phyloP scores from a whole-genome alignment of 2,888 invertebrate genomes.

The Drosophila crucigera region DNA sequence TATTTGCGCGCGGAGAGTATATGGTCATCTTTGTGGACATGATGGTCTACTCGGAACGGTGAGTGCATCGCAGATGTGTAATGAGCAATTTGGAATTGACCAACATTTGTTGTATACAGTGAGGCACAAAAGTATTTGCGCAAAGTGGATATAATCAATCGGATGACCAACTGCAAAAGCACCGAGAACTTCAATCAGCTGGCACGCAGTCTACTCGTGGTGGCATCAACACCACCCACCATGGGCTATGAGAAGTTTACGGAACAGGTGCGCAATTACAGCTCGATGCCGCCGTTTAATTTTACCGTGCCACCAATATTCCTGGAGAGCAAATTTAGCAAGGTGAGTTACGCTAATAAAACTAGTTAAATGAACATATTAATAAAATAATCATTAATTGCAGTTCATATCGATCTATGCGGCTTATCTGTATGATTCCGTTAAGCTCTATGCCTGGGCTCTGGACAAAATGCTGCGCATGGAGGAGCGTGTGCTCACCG shows the following conservation, averaged over 20 bases:
- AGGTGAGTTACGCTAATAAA: conserved; percentile 83
- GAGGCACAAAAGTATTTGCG: conserved; percentile 93
- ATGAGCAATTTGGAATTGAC: background rate
- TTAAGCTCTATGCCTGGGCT: conserved; percentile 95
- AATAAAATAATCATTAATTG: conserved; percentile 74
- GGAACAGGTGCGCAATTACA: conserved; percentile 91
- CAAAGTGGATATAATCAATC: conserved; percentile 87
- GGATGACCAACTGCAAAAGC: conserved; percentile 88
- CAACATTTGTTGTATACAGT: conserved; percentile 70
- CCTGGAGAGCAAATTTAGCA: conserved; percentile 85
- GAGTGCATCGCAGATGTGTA: conserved; percentile 72
- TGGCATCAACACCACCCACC: conserved; percentile 94
- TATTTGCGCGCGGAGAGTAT: conserved; percentile 96
- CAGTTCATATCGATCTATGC: conserved; percentile 96
- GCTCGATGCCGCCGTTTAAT: conserved; percentile 92
- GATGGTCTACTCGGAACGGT: conserved; percentile 92
- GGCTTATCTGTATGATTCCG: conserved; percentile 97
- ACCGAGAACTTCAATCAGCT: conserved; percentile 87
- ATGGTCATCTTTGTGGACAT: conserved; percentile 97
- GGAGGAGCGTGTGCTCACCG: conserved; percentile 87
- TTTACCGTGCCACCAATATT: conserved; percentile 89
- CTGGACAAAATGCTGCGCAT: conserved; percentile 90
- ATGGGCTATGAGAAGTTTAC: conserved; percentile 91
- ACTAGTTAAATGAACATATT: background rate
- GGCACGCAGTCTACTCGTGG: conserved; percentile 93